Evolutionary conservation across 2,113 vertebrate species (phyloP).

Genomic region (Chaenocephalus aceratus): DNA sequence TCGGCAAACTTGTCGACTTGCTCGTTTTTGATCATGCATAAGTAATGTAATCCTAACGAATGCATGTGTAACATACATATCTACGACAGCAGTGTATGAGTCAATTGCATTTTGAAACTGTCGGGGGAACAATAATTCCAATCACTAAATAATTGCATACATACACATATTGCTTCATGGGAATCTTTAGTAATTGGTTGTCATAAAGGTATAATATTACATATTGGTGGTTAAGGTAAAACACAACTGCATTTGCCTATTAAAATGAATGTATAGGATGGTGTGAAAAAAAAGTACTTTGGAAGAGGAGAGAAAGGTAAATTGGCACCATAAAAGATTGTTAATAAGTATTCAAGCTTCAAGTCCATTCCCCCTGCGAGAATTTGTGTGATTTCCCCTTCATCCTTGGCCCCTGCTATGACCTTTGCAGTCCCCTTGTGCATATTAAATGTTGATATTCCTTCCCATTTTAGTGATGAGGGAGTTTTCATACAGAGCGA

Average conservation of each 20-base stretch:
- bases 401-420: conserved; percentile 23
- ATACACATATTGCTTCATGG: no score
- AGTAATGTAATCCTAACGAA: no score
- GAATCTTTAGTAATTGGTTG: not conserved
- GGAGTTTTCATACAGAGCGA: conserved; percentile 64
- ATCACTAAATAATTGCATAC: no score
- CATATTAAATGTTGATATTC: conserved; percentile 76
- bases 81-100: no score
- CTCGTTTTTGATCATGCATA: no score
- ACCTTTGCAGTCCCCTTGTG: conserved; percentile 71
- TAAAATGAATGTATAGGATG: not conserved
- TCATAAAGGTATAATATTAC: not conserved
- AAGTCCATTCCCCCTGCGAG: conserved; percentile 13
- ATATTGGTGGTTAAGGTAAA: not conserved
- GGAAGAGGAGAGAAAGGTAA: not conserved
- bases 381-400: conserved; percentile 23
- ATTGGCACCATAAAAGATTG: conserved; percentile 1
- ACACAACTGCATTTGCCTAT: not conserved
- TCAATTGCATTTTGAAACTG: no score
- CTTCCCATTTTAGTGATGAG: conserved; percentile 70
- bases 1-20: no score
- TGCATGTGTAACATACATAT: no score
- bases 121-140: no score
- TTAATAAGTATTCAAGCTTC: not conserved
- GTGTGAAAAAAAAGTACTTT: not conserved